Evolutionary conservation across 1,140 invertebrate species (phyloP).

Genomic region (Eupristina koningsbergeri): DNA sequence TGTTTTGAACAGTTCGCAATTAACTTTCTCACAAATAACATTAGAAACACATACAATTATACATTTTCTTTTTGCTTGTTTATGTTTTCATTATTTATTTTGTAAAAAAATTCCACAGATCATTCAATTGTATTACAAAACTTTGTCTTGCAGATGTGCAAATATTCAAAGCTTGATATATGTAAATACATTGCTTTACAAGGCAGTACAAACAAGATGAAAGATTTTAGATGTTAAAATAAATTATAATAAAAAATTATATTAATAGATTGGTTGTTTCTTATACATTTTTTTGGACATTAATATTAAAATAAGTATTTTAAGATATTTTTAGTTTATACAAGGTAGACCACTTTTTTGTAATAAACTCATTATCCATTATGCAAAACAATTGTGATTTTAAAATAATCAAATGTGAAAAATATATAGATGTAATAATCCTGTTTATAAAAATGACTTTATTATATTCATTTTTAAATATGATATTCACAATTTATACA

Average conservation of each 20-base stretch:
- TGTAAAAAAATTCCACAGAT: slow-evolving; percentile 46
- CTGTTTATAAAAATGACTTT: not conserved
- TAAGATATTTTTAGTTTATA: not conserved
- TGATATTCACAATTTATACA: not conserved
- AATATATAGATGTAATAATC: too few species aligned
- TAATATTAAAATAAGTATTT: slow-evolving; percentile 18
- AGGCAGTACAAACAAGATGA: slow-evolving; percentile 8
- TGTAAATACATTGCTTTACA: slow-evolving; percentile 13
- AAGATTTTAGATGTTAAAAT: not conserved
- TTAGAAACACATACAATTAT: slow-evolving; percentile 41
- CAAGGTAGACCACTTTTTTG: not conserved
- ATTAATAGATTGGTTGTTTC: not conserved
- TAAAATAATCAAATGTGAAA: slow-evolving; percentile 12
- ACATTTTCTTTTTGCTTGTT: slow-evolving; percentile 30
- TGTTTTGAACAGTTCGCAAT: slow-evolving; percentile 15
- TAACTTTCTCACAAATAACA: slow-evolving; percentile 18
- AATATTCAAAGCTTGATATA: slow-evolving; percentile 18
- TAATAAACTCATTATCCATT: not conserved
- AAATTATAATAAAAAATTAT: slow-evolving; percentile 1
- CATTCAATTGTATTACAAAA: slow-evolving; percentile 34
- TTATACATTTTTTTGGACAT: not conserved
- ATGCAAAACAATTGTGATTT: not conserved
- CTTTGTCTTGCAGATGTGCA: slow-evolving; percentile 7
- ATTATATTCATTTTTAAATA: slow-evolving; percentile 23
- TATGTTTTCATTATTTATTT: slow-evolving; percentile 33